Conservation (phyloP, 2,888 invertebrate species). For the Therioaphis trifolii region DNA sequence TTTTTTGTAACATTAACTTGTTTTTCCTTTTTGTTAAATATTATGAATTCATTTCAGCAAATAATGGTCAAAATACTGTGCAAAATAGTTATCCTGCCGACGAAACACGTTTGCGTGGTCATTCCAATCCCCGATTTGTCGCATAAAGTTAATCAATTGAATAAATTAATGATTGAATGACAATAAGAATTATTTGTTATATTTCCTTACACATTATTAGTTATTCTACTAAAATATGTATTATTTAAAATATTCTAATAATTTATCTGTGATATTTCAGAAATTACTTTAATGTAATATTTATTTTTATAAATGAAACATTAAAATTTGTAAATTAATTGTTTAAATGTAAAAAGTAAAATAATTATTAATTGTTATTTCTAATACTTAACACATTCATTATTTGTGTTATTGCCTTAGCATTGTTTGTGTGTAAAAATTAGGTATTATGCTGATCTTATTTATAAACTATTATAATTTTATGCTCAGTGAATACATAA, state of each 20-base stretch:
- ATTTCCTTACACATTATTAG: neutral
- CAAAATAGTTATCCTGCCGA: constrained; percentile 30
- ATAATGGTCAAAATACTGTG: constrained; percentile 43
- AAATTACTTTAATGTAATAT: neutral
- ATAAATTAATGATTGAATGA: neutral
- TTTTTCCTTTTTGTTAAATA: constrained; percentile 28
- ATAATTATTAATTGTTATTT: neutral
- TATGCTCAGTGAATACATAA: neutral
- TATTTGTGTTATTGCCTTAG: neutral
- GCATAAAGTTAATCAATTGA: constrained; percentile 22
- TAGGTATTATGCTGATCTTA: neutral
- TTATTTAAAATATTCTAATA: neutral
- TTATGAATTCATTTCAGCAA: constrained; percentile 56
- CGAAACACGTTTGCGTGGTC: constrained; percentile 55
- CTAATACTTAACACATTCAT: too few relatives aligned
- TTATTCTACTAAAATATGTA: neutral
- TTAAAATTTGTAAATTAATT: neutral
- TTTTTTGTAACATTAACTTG: neutral
- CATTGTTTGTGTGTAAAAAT: neutral
- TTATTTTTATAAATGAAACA: too few relatives aligned
- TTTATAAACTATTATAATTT: constrained; percentile 14
- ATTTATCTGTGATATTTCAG: constrained; percentile 52
- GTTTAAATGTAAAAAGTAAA: neutral
- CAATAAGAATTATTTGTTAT: neutral
- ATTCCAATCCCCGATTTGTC: constrained; percentile 57